Evolutionary conservation across 2,888 invertebrate species (phyloP).

Genomic region (Ganaspis brasiliensis): DNA sequence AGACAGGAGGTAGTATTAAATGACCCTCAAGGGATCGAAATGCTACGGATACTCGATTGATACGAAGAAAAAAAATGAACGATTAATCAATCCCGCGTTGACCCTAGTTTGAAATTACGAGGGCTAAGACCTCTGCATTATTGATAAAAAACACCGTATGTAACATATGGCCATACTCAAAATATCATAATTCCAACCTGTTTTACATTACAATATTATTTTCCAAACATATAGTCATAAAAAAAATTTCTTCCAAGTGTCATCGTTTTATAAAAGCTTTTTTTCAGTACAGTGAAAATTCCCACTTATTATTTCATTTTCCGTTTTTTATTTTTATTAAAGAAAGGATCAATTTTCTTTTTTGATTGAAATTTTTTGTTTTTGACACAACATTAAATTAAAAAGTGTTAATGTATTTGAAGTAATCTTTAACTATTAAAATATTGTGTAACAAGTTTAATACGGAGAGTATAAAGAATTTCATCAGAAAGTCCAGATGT

Average conservation of each 20-base stretch:
- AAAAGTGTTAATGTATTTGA: too few species aligned
- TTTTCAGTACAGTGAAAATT: too few species aligned
- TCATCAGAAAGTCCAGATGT: background rate
- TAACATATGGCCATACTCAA: constrained; percentile 51
- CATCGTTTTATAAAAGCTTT: too few species aligned
- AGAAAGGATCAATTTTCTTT: too few species aligned
- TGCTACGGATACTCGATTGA: constrained; percentile 49
- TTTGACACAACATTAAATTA: too few species aligned
- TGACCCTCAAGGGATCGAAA: constrained; percentile 51
- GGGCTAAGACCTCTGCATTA: constrained; percentile 44
- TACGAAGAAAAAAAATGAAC: constrained; percentile 31
- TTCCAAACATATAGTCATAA: background rate
- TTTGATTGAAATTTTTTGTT: too few species aligned
- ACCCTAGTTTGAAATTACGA: constrained; percentile 43
- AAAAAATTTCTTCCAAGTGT: background rate
- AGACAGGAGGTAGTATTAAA: constrained; percentile 48
- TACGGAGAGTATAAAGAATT: too few species aligned
- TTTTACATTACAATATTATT: background rate
- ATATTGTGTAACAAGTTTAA: too few species aligned
- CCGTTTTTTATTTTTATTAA: too few species aligned
- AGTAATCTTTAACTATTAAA: too few species aligned
- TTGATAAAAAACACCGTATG: constrained; percentile 40
- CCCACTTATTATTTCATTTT: too few species aligned
- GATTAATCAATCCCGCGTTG: constrained; percentile 57
- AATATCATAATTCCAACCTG: constrained; percentile 15